Evolutionary conservation across 1,140 invertebrate species (phyloP), one percentile per base, ranked within the genome.

Genomic region (Aethina tumida): DNA sequence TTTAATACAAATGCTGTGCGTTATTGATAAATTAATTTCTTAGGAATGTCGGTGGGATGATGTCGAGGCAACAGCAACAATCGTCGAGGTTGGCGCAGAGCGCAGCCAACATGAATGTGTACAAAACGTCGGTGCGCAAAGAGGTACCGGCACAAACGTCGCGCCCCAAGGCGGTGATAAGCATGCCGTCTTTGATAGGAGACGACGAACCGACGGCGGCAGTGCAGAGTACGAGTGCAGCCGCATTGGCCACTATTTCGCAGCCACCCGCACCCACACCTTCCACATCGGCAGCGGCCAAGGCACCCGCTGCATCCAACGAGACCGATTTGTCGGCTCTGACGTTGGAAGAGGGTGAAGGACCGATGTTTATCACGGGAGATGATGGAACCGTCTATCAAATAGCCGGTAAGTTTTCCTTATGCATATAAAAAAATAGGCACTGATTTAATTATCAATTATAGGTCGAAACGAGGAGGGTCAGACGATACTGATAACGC

Each of bases 331-430:
- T 50, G 26, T 49, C 52, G 6, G 36, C 52, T 6, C 53, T 53
- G 31, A 50, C 47, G 5, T 45, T 58, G 24, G 37, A 43, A 4
- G 52, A 53, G 18, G 59, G 56, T 4, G 68, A 71, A 31, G 58
- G 70, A 8, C 74, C 74, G 12, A 64, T 78, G 39, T 66, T 77
- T 55, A 77, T 79, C 18, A 68, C 74, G 2, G 76, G 76, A 2
- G 81, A 84, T 30, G 73, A 77, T 50, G 73, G 76, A 7, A 74
- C 75, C 1, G 69, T 79, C 0, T 77, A 74, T 52, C 70, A 73
- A 59, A 70, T 87, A 13, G 75, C 82, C 1, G 81, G 82, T 43
- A 49, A 24, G n/a, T 24, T 24, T 24, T 24, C 12, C 12, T 24
- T 24, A 12, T 24, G 8, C 12, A 24, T 24, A n/a, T n/a, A n/a